Conservation (phyloP, 2,797 vertebrate genomes). For the Coregonus sp. region DNA sequence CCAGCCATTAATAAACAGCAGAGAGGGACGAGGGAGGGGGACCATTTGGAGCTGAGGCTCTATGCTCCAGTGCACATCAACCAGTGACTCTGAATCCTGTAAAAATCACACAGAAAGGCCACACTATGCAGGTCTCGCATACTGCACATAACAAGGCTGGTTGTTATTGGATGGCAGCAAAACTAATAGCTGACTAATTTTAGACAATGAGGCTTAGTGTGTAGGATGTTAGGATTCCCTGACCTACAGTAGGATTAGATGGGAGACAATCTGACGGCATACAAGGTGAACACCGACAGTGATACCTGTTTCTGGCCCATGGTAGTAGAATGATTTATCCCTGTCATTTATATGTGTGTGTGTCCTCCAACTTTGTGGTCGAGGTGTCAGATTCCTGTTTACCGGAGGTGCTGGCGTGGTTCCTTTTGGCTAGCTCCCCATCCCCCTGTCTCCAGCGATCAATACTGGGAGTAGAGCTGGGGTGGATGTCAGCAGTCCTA, state of each 20-base stretch:
- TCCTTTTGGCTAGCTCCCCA: not conserved
- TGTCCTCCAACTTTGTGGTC: not conserved
- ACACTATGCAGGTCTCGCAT: not conserved
- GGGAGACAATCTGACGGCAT: not conserved
- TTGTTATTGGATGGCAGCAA: not conserved
- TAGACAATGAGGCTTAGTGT: not conserved
- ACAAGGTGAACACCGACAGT: not conserved
- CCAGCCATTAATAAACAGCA: not conserved
- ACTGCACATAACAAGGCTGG: not conserved
- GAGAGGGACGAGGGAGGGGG: not conserved
- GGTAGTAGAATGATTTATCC: not conserved
- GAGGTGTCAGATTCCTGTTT: not conserved
- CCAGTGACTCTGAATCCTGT: not conserved
- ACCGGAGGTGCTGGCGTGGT: not conserved
- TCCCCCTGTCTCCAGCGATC: not conserved
- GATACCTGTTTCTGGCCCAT: not conserved
- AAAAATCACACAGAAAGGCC: not conserved
- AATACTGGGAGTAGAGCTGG: not conserved
- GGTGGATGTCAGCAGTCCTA: constrained; percentile 16
- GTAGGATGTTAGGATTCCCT: not conserved
- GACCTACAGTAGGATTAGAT: not conserved
- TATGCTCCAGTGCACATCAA: not conserved
- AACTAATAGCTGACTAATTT: not conserved
- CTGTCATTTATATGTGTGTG: not conserved
- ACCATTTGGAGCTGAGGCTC: not conserved